These are phyloP conservation scores for Gobius niger DNA, from an alignment of 2,113 vertebrate species.

Conservation along the genomic window DNA sequence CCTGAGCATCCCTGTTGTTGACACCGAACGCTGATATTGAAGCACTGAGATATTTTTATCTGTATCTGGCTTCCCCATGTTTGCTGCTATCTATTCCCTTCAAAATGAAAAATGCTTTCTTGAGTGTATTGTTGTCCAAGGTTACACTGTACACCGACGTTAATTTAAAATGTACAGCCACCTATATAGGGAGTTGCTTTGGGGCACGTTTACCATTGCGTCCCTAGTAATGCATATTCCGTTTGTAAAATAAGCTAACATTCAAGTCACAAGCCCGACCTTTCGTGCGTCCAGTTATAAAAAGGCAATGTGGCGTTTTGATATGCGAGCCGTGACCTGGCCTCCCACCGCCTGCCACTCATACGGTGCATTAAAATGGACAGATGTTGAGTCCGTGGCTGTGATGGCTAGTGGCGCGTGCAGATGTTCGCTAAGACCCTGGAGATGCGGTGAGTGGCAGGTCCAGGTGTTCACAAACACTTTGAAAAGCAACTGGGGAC, in stretches of 20 bases:
- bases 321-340: slow-evolving; percentile 26
- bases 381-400: slow-evolving; percentile 39
- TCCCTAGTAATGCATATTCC: slow-evolving; percentile 30
- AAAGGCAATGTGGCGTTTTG: not conserved
- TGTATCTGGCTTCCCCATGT: slow-evolving; percentile 5
- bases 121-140: slow-evolving; percentile 7
- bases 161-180: not conserved
- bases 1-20: not conserved
- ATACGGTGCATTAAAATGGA: slow-evolving; percentile 7
- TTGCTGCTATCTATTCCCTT: slow-evolving; percentile 7
- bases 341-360: slow-evolving; percentile 24
- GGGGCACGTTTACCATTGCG: slow-evolving; percentile 28
- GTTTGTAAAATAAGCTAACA: slow-evolving; percentile 5
- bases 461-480: slow-evolving; percentile 49
- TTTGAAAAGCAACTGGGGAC: slow-evolving; percentile 3
- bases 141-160: slow-evolving; percentile 6
- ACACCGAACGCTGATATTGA: not conserved
- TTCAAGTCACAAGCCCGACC: slow-evolving; percentile 44
- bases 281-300: slow-evolving; percentile 25
- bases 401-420: slow-evolving; percentile 17
- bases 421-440: slow-evolving; percentile 49
- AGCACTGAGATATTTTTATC: not conserved
- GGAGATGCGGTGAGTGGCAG: slow-evolving; percentile 43
- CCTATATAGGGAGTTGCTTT: not conserved
- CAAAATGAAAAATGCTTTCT: slow-evolving; percentile 11